phyloP scores from a whole-genome alignment of 1,140 invertebrate genomes.

The Penaeus chinensis region DNA sequence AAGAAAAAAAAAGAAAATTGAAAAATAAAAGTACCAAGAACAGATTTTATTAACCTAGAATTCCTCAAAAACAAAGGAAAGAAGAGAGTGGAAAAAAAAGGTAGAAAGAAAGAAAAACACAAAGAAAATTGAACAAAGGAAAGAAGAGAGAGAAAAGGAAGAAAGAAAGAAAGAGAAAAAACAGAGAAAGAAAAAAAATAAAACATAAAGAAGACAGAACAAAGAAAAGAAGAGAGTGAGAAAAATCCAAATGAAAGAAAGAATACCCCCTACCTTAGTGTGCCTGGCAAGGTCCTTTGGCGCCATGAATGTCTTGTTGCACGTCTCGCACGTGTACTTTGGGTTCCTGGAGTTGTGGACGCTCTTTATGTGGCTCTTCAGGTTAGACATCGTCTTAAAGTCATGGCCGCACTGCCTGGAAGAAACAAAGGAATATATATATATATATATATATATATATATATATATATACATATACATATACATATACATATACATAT shows the following conservation, averaged over 20 bases:
- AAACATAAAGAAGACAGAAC: not conserved
- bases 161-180: no score
- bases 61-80: no score
- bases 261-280: slow-evolving; percentile 32
- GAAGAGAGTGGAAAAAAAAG: no score
- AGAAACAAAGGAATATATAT: no score
- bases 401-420: slow-evolving; percentile 47
- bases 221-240: not conserved
- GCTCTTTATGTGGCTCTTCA: slow-evolving; percentile 47
- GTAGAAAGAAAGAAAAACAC: no score
- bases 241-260: not conserved
- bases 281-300: slow-evolving; percentile 48
- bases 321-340: slow-evolving; percentile 39
- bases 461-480: no score
- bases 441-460: no score
- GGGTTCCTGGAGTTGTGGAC: slow-evolving; percentile 34
- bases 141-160: not conserved
- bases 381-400: slow-evolving; percentile 43
- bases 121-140: not conserved
- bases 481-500: no score
- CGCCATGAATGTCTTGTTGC: slow-evolving; percentile 44
- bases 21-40: no score
- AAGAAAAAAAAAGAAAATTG: no score
- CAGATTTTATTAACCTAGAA: no score
- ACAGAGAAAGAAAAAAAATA: not conserved